Evolutionary conservation across 2,113 vertebrate genomes (phyloP), one percentile per base, ranked within the genome.

Genomic region (Xyliphius kryptos): DNA sequence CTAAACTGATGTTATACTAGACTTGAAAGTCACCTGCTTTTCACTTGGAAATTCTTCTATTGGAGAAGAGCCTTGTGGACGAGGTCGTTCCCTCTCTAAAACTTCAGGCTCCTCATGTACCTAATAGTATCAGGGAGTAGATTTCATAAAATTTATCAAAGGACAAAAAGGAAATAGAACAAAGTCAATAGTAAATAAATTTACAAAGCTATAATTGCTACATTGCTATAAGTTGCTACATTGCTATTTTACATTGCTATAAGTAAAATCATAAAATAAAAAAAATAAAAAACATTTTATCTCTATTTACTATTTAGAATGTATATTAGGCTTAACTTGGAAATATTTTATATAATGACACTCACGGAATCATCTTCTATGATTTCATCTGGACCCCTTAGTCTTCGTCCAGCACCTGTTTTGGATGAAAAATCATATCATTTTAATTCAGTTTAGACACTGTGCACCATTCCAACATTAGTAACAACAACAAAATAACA

Each of bases 31-130:
- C n/a, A 46, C 43, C 43, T 46, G 12, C n/a, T 46, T 85, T 77
- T 1, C 51, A 63, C 84, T 20, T 1, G 81, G 75, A 55, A 73
- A 94, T 61, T 98, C 94, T 20, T 95, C 95, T 43, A 97, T 88
- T 0, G 95, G 95, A 2, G 95, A 98, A 9, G 95, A 97, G 55
- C 95, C 95, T 61, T 98, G 95, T 36, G 95, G 95, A 5, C 93
- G 89, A 7, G 95, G 94, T 66, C 94, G 85, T 56, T 97, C 82
- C 69, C n/a, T 85, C 76, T 1, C 26, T 32, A 32, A 32, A 32
- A 32, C 26, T 32, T 32, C 26, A 32, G 26, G 26, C 26, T 32
- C 26, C 26, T 32, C 26, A 6, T 32, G 1, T 32, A 32, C 26
- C 26, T 32, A 32, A 32, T 32, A 32, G 26, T 32, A 32, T 32